These are phyloP conservation scores for Anhinga anhinga DNA, from an alignment of 2,113 vertebrate genomes.

Conservation along the genomic window DNA sequence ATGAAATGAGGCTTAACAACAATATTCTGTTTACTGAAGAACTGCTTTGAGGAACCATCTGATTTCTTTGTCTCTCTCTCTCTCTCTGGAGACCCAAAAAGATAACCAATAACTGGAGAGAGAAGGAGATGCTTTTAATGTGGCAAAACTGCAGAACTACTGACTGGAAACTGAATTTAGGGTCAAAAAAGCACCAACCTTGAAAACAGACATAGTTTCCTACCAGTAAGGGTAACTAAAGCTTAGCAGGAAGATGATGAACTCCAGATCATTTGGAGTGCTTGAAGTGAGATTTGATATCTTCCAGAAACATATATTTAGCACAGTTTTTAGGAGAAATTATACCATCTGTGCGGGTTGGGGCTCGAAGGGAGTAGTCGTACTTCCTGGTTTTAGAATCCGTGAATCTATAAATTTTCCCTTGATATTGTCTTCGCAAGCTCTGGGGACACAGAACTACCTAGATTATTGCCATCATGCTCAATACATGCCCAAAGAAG, in stretches of 20 bases:
- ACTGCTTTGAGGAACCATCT: background rate
- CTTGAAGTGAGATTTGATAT: background rate
- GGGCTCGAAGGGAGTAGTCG: background rate
- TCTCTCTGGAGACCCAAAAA: background rate
- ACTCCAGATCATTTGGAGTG: background rate
- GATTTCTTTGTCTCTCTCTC: background rate
- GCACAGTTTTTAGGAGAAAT: background rate
- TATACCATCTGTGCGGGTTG: background rate
- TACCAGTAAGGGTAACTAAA: background rate
- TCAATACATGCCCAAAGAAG: background rate
- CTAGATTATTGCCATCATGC: background rate
- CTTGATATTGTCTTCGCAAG: background rate
- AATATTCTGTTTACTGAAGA: background rate
- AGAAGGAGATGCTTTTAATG: background rate
- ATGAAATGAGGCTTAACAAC: background rate
- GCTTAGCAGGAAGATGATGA: background rate
- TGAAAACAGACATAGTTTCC: background rate
- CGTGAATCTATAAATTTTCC: rapidly evolving
- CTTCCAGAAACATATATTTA: background rate
- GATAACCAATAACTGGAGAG: background rate
- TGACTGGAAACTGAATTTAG: background rate
- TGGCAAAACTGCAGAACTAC: background rate
- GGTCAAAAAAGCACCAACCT: background rate
- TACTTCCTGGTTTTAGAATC: background rate
- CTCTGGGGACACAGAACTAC: background rate